phyloP scores from a whole-genome alignment of 2,113 vertebrate species.

The Lamprologus tigripictilis region DNA sequence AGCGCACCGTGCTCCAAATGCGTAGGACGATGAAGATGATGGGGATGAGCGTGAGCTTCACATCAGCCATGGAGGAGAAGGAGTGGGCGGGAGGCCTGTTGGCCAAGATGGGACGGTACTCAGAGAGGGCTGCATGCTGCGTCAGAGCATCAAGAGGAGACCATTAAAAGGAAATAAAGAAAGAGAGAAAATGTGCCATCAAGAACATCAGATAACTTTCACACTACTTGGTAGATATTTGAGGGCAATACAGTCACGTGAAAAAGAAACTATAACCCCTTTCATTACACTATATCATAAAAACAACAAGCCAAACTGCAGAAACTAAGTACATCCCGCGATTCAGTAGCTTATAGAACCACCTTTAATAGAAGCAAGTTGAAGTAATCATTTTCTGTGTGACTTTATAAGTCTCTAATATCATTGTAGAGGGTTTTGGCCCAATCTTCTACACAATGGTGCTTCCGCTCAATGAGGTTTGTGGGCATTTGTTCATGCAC shows the following conservation, averaged over 20 bases:
- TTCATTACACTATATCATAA: not conserved
- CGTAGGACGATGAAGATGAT: conserved; percentile 89
- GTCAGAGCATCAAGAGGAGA: not conserved
- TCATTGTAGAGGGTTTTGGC: not conserved
- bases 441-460: not conserved
- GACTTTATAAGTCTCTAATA: not conserved
- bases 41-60: conserved; percentile 88
- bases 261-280: not conserved
- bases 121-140: conserved; percentile 84
- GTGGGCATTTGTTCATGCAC: not conserved
- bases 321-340: rapidly evolving
- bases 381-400: not conserved
- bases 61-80: conserved; percentile 77
- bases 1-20: conserved; percentile 91
- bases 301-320: not conserved
- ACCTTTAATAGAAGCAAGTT: not conserved
- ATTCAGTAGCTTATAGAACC: not conserved
- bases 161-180: not conserved
- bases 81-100: conserved; percentile 48
- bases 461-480: rapidly evolving
- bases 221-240: not conserved
- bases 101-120: conserved; percentile 87
- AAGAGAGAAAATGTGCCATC: not conserved
- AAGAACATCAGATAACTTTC: not conserved
- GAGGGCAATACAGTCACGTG: not conserved